Conservation (phyloP, 2,797 vertebrate genomes). For the Spea hammondii region DNA sequence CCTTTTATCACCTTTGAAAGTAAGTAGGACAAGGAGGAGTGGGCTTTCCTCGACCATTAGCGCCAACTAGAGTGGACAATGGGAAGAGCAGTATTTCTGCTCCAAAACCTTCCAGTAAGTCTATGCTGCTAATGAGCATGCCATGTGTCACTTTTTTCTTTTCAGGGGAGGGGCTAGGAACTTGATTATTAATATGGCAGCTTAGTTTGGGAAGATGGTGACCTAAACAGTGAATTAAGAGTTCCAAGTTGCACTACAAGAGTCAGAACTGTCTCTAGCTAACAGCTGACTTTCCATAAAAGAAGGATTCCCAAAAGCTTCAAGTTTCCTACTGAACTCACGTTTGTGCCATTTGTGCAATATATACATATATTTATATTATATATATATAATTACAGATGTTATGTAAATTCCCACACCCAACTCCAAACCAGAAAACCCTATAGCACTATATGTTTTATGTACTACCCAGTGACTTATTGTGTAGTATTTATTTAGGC, state of each 20-base stretch:
- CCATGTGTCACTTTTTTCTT: conserved; percentile 9
- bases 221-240: conserved; percentile 13
- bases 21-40: background rate
- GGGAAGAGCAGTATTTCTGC: conserved; percentile 19
- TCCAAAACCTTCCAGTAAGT: conserved; percentile 30
- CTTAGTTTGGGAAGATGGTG: conserved; percentile 21
- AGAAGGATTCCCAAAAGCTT: conserved; percentile 49
- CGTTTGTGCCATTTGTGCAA: conserved; percentile 74
- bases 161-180: conserved; percentile 9
- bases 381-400: conserved; percentile 61
- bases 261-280: conserved; percentile 63
- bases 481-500: conserved; percentile 74
- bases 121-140: conserved; percentile 38
- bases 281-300: conserved; percentile 58
- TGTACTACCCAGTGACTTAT: conserved; percentile 35
- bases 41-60: background rate
- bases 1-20: conserved; percentile 13
- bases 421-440: conserved; percentile 65
- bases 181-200: conserved; percentile 24
- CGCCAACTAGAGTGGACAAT: background rate
- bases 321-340: conserved; percentile 58
- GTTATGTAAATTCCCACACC: conserved; percentile 68
- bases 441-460: conserved; percentile 40
- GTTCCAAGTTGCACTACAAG: conserved; percentile 64
- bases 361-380: conserved; percentile 63